Base-by-base conservation (phyloP, 1,140 invertebrate genomes). In the Drosophila repleta region DNA sequence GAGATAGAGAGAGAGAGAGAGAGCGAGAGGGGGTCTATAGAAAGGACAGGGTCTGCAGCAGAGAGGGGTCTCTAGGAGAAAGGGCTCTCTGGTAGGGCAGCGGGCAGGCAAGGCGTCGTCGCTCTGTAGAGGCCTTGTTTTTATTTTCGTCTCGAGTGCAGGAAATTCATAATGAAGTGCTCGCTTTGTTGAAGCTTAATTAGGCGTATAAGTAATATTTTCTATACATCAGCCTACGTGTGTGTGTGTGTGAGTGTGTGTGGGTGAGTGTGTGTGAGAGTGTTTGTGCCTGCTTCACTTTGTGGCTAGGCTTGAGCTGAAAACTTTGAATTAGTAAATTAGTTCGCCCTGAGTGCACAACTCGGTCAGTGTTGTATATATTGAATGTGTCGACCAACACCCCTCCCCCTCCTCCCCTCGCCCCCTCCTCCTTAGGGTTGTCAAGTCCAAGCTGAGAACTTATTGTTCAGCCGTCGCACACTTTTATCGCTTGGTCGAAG, bases 121-220 rank as follows among this genome's bases (percentile, higher is more conserved):
- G 32, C 10, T 11, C 32, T 35, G 11, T 35, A 11, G 32, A 35
- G 32, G 10, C 32, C 32, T 55, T 52, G 46, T 57, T 76, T 78
- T 65, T 69, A 51, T 60, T 49, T 53, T 41, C 20, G 35, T 67
- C 41, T 62, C 49, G 63, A 84, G 76, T 73, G 76, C 73, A 85
- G 80, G 81, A 85, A 85, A 87, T 88, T 62, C 76, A 85, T 87
- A 87, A 87, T 87, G 83, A 88, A 88, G 84, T 87, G 83, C 79
- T 88, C 83, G 74, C 83, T 87, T 87, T 87, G 83, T 85, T 87
- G 57, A 63, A 70, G 83, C 83, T 78, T 88, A 88, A 87, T 87
- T 87, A 87, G 79, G 83, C 82, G 82, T 77, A 88, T 87, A 87
- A 88, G 83, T 88, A 88, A 88, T 88, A 88, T 87, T 82, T 87